These are phyloP conservation scores for Ditula angustiorana DNA, from an alignment of 2,888 invertebrate genomes.

Conservation along the genomic window DNA sequence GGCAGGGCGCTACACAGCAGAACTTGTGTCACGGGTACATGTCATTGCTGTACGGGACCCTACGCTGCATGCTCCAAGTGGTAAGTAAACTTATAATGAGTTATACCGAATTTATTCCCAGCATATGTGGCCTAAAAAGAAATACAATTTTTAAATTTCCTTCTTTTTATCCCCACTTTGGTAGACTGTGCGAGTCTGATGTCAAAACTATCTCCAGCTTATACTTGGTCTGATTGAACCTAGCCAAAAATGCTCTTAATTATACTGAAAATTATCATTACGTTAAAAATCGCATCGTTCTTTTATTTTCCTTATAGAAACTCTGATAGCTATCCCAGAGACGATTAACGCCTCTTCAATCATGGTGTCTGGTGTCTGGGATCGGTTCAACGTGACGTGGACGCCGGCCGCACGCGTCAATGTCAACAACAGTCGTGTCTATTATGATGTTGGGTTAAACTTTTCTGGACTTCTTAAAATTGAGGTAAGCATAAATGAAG, in stretches of 20 bases:
- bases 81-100: slow-evolving; percentile 72
- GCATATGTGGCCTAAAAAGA: no score
- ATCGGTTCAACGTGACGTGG: slow-evolving; percentile 95
- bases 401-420: slow-evolving; percentile 90
- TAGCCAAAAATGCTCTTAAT: not conserved
- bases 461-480: slow-evolving; percentile 85
- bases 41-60: slow-evolving; percentile 91
- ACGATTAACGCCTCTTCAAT: slow-evolving; percentile 88
- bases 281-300: not conserved
- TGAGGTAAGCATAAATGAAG: slow-evolving; percentile 68
- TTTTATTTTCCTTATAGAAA: slow-evolving; percentile 58
- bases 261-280: not conserved
- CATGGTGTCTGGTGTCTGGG: slow-evolving; percentile 90
- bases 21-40: slow-evolving; percentile 87
- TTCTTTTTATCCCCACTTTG: slow-evolving; percentile 7
- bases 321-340: slow-evolving; percentile 90
- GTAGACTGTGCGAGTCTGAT: not conserved
- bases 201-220: not conserved
- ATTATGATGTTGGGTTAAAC: slow-evolving; percentile 91
- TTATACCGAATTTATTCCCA: no score
- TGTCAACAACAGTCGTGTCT: slow-evolving; percentile 92
- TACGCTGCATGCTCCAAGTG: slow-evolving; percentile 86
- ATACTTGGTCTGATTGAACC: not conserved
- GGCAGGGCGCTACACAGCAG: slow-evolving; percentile 90
- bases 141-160: no score